phyloP scores from a whole-genome alignment of 1,140 invertebrate genomes.

The Procambarus clarkii region DNA sequence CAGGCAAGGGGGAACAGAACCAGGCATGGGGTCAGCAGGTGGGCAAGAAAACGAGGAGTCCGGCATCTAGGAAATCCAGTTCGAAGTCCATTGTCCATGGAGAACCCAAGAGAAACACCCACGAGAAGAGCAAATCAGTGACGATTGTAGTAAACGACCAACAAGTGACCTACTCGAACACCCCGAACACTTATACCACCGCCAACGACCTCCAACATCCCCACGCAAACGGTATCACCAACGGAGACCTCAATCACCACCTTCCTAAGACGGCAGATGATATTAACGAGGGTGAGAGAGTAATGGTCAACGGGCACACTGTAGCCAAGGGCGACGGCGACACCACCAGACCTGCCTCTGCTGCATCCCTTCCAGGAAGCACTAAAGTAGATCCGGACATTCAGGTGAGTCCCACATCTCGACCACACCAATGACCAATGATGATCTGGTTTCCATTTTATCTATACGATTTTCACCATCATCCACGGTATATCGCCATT shows the following conservation, averaged over 20 bases:
- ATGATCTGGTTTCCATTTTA: no score
- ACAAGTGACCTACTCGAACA: conserved; percentile 45
- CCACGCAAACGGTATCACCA: conserved; percentile 19
- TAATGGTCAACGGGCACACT: conserved; percentile 22
- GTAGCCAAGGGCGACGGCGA: conserved; percentile 21
- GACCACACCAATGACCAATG: no score
- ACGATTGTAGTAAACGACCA: conserved; percentile 63
- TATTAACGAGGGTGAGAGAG: not conserved
- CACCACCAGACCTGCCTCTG: conserved; percentile 38
- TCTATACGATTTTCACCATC: no score
- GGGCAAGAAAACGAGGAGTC: not conserved
- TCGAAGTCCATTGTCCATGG: conserved; percentile 1
- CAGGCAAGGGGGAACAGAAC: not conserved
- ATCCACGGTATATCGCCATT: no score
- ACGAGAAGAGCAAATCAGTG: conserved; percentile 65
- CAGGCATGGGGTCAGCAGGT: not conserved
- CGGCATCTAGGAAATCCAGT: not conserved
- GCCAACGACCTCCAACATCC: not conserved
- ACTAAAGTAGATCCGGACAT: conserved; percentile 51
- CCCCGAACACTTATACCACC: conserved; percentile 19
- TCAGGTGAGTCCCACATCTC: conserved; percentile 25
- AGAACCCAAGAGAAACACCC: conserved; percentile 33
- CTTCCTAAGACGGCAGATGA: not conserved
- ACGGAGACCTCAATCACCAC: not conserved
- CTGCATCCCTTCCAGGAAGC: conserved; percentile 31